A percentile compares a stretch with the other conserved stretches of the same genome.
Conservation (phyloP, 2,888 invertebrate species). For the Seladonia tumulorum region DNA sequence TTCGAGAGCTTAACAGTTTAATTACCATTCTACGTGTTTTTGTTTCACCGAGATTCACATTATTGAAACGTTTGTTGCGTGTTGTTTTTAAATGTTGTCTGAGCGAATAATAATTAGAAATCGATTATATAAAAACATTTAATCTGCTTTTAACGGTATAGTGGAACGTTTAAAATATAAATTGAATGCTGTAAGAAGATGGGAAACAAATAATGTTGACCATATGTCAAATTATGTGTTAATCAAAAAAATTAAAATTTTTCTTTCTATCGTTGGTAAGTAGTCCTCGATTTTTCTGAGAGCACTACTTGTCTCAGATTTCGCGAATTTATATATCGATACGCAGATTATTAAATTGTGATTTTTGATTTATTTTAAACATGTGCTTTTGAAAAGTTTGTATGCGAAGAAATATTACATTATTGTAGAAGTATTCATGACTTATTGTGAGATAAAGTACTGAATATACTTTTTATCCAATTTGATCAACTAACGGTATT, state of each 20-base stretch:
- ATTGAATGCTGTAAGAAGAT: too few species aligned
- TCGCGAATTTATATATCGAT: not conserved
- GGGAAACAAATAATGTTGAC: too few species aligned
- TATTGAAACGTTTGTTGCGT: not conserved
- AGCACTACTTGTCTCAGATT: not conserved
- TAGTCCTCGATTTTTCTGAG: not conserved
- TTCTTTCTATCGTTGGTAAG: not conserved
- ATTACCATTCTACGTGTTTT: not conserved
- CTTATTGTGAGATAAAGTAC: not conserved
- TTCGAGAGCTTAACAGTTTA: conserved; percentile 1
- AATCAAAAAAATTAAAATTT: not conserved
- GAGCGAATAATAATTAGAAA: not conserved
- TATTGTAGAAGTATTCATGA: not conserved
- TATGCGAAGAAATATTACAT: not conserved
- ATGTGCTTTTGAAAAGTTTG: not conserved
- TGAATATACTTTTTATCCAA: not conserved
- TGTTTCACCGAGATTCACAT: not conserved
- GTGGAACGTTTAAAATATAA: not conserved
- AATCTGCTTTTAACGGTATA: not conserved
- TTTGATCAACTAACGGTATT: not conserved
- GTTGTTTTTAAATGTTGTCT: not conserved
- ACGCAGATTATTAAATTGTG: not conserved
- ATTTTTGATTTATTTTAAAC: not conserved
- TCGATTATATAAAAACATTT: not conserved
- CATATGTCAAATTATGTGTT: too few species aligned